Base-by-base conservation (phyloP, 2,797 vertebrate genomes). In the Enteromius afrohamiltoni region DNA sequence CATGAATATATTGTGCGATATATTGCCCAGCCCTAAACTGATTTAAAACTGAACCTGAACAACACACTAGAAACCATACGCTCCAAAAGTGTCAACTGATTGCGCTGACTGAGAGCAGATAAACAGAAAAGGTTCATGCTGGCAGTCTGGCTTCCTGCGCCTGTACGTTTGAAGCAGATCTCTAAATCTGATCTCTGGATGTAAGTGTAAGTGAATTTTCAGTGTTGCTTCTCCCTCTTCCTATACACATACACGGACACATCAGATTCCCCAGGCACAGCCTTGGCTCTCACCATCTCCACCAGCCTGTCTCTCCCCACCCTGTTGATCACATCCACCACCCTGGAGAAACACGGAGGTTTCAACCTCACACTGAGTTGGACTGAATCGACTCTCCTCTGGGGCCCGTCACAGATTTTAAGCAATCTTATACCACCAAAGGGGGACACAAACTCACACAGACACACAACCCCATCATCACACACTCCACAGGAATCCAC, bases 111-210 rank as follows among this genome's bases (percentile, higher is more conserved):
- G 49, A 55, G 34, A 68, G 62, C 47, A 68, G 60, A 83, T 77
- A 58, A 42, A 68, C 19, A n/a, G 37, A 67, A 68, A 40, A 75
- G 49, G 23, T 29, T 77, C 37, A 16, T 23, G 17, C 17, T 68
- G 81, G 31, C 23, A 77, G n/a, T 31, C 26, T 76, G 47, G n/a
- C 34, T 67, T 67, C 47, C 62, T 55, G 34, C 5, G 2, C 23
- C 62, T 76, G 23, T 26, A 26, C 4, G 31, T 82, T 53, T 79
- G 84, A 85, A 81, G 87, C 83, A 85, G 69, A 85, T 83, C 67
- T 73, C 70, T 88, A 90, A 92, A 68, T 79, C 62, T 68, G 77
- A 79, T 69, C 49, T 68, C 31, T 68, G 29, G 64, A 53, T 64
- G 16, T 40, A 64, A 40, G 26, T 67, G 5, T 47, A 67, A 69